Evolutionary conservation across 2,113 vertebrate genomes (phyloP), one percentile per base, ranked within the genome.

Genomic region (Podarcis muralis): DNA sequence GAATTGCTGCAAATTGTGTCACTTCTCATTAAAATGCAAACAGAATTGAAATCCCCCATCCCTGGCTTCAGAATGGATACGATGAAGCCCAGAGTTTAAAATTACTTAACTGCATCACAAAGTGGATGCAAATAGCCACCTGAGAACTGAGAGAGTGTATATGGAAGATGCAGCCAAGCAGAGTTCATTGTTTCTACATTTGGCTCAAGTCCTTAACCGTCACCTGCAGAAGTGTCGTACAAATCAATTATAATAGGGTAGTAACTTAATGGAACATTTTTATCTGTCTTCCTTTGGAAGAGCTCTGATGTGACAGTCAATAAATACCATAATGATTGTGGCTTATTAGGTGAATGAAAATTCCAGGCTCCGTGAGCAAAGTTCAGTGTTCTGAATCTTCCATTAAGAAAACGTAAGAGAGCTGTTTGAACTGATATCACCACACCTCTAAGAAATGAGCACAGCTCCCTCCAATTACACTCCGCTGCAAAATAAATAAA

Each of bases 171-270:
- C 9, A 81, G n/a, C n/a, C 16, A 80, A 18, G n/a, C n/a, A 20
- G 30, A 22, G 30, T 89, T 59, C 48, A 89, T 1, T 78, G 8
- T 71, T 69, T 83, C 85, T 79, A 72, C 4, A 18, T 57, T 86
- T 86, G 25, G 57, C 1, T 40, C 32, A 23, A 3, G 1, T 69
- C 35, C 53, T 74, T 74, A 37, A 82, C 90, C 37, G 0, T 40
- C 66, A 9, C 43, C 15, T 66, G 35, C 13, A 66, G 84, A 86
- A 66, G 15, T 78, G 12, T 1, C 71, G 32, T 32, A 78, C 37
- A 81, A 91, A 85, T 79, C 43, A 89, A 32, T 88, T 77, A 87
- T 79, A 32, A 89, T 12, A 2, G 7, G 88, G 32, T 75, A 66
- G 88, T 40, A 3, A 83, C 2, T 71, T 2, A 79, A 80, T 20